Conservation (phyloP, 2,113 vertebrate genomes). For the Cololabis saira region DNA sequence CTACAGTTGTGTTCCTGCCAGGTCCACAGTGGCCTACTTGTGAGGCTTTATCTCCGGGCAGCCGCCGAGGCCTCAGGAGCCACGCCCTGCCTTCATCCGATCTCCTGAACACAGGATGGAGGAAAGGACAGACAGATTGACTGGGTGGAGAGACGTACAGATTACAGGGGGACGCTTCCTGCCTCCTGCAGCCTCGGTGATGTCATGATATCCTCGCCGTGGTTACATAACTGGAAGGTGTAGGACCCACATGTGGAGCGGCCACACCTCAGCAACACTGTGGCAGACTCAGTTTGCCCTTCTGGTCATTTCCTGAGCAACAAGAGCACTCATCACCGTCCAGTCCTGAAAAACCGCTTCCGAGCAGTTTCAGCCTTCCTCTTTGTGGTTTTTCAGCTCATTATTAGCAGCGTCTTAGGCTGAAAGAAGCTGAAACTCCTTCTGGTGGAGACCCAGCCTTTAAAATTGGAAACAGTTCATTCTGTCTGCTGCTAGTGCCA, state of each 20-base stretch:
- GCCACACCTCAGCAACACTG: too few relatives aligned
- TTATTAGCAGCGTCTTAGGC: slow-evolving; percentile 51
- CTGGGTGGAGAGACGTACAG: slow-evolving; percentile 31
- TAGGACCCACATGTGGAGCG: too few relatives aligned
- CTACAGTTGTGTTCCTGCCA: slow-evolving; percentile 62
- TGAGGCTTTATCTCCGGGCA: slow-evolving; percentile 65
- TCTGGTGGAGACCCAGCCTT: slow-evolving; percentile 36
- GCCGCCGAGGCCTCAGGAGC: slow-evolving; percentile 25
- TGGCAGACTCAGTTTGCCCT: too few relatives aligned
- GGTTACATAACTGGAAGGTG: slow-evolving; percentile 25
- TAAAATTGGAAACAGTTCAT: slow-evolving; percentile 48
- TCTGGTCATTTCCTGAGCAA: slow-evolving; percentile 10
- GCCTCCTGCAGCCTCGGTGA: slow-evolving; percentile 27
- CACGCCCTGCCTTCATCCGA: slow-evolving; percentile 60
- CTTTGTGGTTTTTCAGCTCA: slow-evolving; percentile 66
- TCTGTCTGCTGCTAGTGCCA: slow-evolving; percentile 37
- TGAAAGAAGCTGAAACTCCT: slow-evolving; percentile 40
- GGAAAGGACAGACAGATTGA: slow-evolving; percentile 11
- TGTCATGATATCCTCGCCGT: slow-evolving; percentile 8
- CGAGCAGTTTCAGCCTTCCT: slow-evolving; percentile 39
- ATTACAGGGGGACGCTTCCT: slow-evolving; percentile 52
- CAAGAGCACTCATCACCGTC: slow-evolving; percentile 46
- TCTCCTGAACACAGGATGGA: slow-evolving; percentile 45
- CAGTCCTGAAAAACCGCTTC: slow-evolving; percentile 52
- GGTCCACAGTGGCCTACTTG: slow-evolving; percentile 54